These are phyloP conservation scores for Ataeniobius toweri DNA, from an alignment of 2,797 vertebrate species.

Conservation along the genomic window DNA sequence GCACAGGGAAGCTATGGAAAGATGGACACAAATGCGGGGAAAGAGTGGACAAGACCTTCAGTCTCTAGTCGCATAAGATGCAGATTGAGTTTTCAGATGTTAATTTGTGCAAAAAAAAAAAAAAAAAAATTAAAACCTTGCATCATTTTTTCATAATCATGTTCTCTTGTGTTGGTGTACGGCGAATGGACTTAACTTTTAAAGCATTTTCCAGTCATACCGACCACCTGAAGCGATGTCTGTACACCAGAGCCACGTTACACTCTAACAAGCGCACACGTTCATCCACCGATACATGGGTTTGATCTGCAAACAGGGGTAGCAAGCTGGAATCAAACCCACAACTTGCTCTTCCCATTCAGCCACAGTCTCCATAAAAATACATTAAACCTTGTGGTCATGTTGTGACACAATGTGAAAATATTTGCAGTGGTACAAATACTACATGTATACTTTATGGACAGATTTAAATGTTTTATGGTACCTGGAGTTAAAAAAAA, in stretches of 20 bases:
- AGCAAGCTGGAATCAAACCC: not conserved
- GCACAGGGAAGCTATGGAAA: not conserved
- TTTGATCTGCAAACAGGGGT: not conserved
- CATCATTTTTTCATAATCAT: not conserved
- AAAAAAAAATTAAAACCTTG: no score
- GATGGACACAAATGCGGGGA: not conserved
- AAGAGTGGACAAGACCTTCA: not conserved
- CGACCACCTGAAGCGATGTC: no score
- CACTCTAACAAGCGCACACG: not conserved
- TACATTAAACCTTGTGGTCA: not conserved
- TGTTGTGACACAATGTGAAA: not conserved
- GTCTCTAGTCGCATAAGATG: not conserved
- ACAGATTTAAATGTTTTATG: not conserved
- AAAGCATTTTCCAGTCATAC: no score
- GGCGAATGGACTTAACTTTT: not conserved
- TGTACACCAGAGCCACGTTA: no score
- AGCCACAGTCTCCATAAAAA: not conserved
- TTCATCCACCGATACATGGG: not conserved
- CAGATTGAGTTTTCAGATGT: not conserved
- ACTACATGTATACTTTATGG: not conserved
- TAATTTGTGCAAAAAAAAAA: not conserved
- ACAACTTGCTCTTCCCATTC: not conserved
- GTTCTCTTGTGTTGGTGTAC: not conserved
- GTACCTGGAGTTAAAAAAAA: not conserved
- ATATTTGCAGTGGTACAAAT: not conserved